phyloP scores from a whole-genome alignment of 2,888 invertebrate species.

The Loripinus fragilis region DNA sequence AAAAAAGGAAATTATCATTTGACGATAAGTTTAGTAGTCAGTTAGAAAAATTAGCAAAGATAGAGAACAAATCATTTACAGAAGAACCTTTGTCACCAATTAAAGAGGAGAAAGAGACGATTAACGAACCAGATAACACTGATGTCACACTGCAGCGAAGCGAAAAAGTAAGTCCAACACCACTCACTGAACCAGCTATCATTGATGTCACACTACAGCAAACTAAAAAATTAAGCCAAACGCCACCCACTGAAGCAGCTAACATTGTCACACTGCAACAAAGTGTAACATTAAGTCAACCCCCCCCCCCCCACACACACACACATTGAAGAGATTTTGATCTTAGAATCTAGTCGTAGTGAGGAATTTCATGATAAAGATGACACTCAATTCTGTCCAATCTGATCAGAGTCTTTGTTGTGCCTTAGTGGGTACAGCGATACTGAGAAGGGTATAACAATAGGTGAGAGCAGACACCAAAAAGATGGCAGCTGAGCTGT shows the following conservation, averaged over 20 bases:
- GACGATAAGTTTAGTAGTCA: not conserved
- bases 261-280: no score
- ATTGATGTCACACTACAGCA: not conserved
- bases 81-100: not conserved
- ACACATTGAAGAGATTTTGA: not conserved
- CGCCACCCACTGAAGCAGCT: not conserved
- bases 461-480: no score
- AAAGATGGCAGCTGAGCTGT: no score
- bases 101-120: not conserved
- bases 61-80: not conserved
- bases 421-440: no score
- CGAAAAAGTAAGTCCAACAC: no score
- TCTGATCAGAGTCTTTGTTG: no score
- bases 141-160: not conserved
- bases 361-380: not conserved
- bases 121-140: not conserved
- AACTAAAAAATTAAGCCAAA: no score
- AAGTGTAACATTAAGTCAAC: no score
- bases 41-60: slow-evolving; percentile 17
- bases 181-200: no score
- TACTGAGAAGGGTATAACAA: no score
- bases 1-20: slow-evolving; percentile 4
- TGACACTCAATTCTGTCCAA: not conserved
- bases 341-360: not conserved
- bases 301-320: no score